These are phyloP conservation scores for Caenorhabditis elegans DNA, from an alignment of 1,140 invertebrate species.

Conservation along the genomic window WBcel235 BX284604.4:7515001-7515500, in stretches of 20 bases:
- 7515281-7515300: no score
- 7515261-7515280: no score
- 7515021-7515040: constrained; percentile 45
- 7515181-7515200: constrained; percentile 42
- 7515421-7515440: no score
- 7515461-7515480: no score
- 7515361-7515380: no score
- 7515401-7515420: no score
- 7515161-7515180: constrained; percentile 55
- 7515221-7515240: constrained; percentile 37
- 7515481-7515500: no score
- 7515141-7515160: constrained; percentile 48
- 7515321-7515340: no score
- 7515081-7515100: constrained; percentile 49
- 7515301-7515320: no score
- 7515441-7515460: no score
- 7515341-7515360: no score
- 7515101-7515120: constrained; percentile 49
- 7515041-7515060: constrained; percentile 52
- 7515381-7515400: no score
- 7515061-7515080: constrained; percentile 50
- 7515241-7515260: neutral
- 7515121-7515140: constrained; percentile 51
- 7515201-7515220: constrained; percentile 26
- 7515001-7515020: constrained; percentile 47